Evolutionary conservation across 2,797 vertebrate genomes (phyloP).

Genomic region (Tenualosa ilisha): DNA sequence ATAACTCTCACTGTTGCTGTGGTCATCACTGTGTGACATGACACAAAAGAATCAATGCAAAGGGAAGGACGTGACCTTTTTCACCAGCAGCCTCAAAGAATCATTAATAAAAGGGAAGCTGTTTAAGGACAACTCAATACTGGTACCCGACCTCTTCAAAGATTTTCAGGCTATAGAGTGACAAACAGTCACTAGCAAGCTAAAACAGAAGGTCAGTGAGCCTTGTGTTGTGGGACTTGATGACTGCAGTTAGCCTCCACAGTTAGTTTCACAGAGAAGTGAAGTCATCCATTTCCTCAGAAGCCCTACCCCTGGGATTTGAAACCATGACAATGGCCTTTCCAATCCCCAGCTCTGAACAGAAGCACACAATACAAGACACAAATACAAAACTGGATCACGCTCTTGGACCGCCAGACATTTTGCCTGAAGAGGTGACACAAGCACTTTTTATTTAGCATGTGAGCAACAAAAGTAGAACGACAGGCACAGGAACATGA

Average conservation of each 20-base stretch:
- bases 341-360: constrained; percentile 4
- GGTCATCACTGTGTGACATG: background rate
- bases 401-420: background rate
- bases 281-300: background rate
- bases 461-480: background rate
- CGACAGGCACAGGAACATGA: background rate
- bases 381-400: background rate
- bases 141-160: background rate
- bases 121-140: constrained; percentile 14
- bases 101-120: background rate
- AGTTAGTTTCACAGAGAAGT: background rate
- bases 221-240: background rate
- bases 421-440: background rate
- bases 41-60: background rate
- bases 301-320: background rate
- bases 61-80: background rate
- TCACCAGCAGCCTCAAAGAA: background rate
- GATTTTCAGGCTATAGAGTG: background rate
- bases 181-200: background rate
- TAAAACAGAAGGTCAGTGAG: background rate
- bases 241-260: background rate
- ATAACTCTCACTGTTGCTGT: background rate
- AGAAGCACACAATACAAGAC: constrained; percentile 33
- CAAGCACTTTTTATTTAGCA: background rate
- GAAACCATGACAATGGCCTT: constrained; percentile 4